Conservation (phyloP, 2,797 vertebrate species). For the Nyctalus aviator region DNA sequence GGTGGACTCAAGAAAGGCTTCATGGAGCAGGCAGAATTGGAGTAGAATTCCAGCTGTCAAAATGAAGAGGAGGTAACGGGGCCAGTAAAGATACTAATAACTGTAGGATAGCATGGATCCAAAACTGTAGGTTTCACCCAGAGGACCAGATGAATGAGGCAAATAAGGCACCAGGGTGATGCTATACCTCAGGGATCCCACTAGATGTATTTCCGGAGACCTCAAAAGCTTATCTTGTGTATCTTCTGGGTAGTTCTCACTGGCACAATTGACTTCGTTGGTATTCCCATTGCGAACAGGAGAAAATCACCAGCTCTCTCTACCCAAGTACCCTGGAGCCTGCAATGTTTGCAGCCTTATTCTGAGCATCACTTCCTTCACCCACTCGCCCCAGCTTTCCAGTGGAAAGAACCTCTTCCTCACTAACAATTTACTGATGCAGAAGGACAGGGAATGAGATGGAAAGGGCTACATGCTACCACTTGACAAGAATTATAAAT, state of each 20-base stretch:
- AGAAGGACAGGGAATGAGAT: not conserved
- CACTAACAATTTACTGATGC: not conserved
- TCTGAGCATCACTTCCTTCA: not conserved
- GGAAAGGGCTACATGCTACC: not conserved
- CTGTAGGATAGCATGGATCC: not conserved
- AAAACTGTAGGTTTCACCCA: not conserved
- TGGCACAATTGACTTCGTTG: not conserved
- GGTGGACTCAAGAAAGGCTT: not conserved
- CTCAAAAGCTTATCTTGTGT: not conserved
- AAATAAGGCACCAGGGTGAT: not conserved
- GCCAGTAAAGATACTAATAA: not conserved
- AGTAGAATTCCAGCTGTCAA: not conserved
- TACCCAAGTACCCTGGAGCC: not conserved
- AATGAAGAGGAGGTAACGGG: not conserved
- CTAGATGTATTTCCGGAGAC: not conserved
- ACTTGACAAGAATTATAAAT: not conserved
- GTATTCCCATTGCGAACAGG: not conserved
- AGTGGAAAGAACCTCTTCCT: not conserved
- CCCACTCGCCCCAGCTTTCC: not conserved
- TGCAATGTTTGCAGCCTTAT: not conserved
- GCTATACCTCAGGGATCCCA: not conserved
- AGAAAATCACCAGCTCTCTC: not conserved
- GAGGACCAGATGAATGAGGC: not conserved
- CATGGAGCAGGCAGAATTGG: not conserved
- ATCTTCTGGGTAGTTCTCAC: not conserved